Evolutionary conservation across 2,888 invertebrate genomes (phyloP).

Genomic region (Pteria penguin): DNA sequence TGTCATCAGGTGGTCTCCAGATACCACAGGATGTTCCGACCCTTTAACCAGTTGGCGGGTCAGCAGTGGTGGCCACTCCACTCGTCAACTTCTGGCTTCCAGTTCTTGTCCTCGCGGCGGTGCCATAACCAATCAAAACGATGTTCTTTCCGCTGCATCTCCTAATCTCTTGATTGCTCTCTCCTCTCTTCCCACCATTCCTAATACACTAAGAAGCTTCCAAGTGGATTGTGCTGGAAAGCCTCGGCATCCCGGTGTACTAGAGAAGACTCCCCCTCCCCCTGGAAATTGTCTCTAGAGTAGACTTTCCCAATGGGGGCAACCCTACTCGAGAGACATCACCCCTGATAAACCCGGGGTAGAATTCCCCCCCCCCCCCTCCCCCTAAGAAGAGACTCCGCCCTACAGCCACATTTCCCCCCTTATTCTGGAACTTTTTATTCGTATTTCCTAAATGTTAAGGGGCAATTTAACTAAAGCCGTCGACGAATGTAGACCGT

Average conservation of each 20-base stretch:
- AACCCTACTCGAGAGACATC: too few species aligned
- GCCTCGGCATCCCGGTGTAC: neutral
- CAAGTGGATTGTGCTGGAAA: neutral
- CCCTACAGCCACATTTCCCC: too few species aligned
- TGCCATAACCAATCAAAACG: neutral
- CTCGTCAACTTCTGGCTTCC: neutral
- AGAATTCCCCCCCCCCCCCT: too few species aligned
- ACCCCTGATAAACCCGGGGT: too few species aligned
- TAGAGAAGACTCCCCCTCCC: too few species aligned
- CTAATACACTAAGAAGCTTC: neutral
- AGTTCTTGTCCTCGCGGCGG: neutral
- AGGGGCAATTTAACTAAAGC: too few species aligned
- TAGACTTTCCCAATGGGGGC: too few species aligned
- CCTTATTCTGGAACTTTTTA: too few species aligned
- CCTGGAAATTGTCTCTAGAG: too few species aligned
- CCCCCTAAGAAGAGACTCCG: too few species aligned
- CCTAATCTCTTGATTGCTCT: neutral
- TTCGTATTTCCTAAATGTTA: too few species aligned
- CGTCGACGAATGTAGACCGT: too few species aligned
- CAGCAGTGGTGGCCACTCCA: neutral
- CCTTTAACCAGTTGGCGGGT: neutral
- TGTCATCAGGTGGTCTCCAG: conserved; percentile 15
- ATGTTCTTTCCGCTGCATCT: neutral
- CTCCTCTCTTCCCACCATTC: neutral
- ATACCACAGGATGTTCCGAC: conserved; percentile 5